Conservation (phyloP, 2,888 invertebrate species). For the Tortricodes alternella region DNA sequence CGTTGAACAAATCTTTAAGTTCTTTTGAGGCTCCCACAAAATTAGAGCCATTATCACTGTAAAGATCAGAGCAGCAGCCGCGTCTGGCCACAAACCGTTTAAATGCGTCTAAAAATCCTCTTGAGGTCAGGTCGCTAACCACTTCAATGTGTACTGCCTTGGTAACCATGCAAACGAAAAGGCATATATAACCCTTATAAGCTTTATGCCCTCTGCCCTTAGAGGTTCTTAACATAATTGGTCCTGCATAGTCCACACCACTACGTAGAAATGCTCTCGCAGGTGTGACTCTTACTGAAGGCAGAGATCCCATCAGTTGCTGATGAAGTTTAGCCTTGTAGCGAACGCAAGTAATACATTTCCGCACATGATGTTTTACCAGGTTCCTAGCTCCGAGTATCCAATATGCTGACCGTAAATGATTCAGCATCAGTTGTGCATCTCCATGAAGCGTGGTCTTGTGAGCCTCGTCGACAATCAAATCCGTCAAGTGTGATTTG, state of each 20-base stretch:
- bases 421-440: slow-evolving; percentile 29
- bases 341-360: slow-evolving; percentile 19
- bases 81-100: too few relatives aligned
- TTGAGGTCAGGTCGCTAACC: neutral
- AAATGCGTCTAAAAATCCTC: slow-evolving; percentile 35
- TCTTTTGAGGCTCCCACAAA: slow-evolving; percentile 34
- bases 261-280: slow-evolving; percentile 25
- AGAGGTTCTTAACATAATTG: slow-evolving; percentile 28
- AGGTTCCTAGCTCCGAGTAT: slow-evolving; percentile 17
- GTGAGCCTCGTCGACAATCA: slow-evolving; percentile 31
- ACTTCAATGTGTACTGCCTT: slow-evolving; percentile 34
- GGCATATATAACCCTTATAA: too few relatives aligned
- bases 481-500: slow-evolving; percentile 17
- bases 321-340: neutral
- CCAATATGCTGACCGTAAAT: slow-evolving; percentile 26
- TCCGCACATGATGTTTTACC: slow-evolving; percentile 14
- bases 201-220: slow-evolving; percentile 34
- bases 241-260: slow-evolving; percentile 36
- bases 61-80: slow-evolving; percentile 33
- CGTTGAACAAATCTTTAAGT: slow-evolving; percentile 10
- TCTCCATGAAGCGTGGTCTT: slow-evolving; percentile 35
- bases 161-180: too few relatives aligned
- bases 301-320: slow-evolving; percentile 25
- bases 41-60: slow-evolving; percentile 37
- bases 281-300: slow-evolving; percentile 21